Conservation (phyloP, 2,113 vertebrate genomes). For the Callithrix jacchus region DNA sequence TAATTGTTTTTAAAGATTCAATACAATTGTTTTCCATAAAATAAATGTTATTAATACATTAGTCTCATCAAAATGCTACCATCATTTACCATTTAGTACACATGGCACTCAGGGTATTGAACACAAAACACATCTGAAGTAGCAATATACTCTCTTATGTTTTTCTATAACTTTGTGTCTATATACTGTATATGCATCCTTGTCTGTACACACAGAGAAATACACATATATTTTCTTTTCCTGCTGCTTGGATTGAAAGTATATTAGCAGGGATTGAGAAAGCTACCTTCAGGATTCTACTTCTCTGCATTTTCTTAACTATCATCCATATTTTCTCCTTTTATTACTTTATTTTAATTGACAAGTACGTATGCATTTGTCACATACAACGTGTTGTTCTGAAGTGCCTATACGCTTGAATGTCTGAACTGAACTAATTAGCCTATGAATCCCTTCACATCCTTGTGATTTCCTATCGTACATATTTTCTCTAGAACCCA, state of each 20-base stretch:
- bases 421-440: background rate
- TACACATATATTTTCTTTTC: background rate
- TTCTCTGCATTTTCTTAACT: background rate
- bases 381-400: background rate
- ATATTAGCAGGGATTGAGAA: background rate
- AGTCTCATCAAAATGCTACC: background rate
- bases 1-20: background rate
- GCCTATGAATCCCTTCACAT: background rate
- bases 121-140: background rate
- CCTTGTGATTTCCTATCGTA: background rate
- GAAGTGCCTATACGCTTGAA: background rate
- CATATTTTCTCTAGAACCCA: background rate
- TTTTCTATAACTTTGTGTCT: background rate
- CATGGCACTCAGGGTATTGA: background rate
- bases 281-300: background rate
- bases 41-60: background rate
- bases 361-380: background rate
- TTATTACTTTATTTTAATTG: background rate
- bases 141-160: background rate
- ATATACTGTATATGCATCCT: accelerated
- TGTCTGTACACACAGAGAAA: background rate
- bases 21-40: background rate
- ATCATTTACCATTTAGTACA: background rate
- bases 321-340: background rate
- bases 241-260: background rate